Evolutionary conservation across 1,140 invertebrate species (phyloP), one percentile per base, ranked within the genome.

Genomic region (Dolichoris vasculosae): DNA sequence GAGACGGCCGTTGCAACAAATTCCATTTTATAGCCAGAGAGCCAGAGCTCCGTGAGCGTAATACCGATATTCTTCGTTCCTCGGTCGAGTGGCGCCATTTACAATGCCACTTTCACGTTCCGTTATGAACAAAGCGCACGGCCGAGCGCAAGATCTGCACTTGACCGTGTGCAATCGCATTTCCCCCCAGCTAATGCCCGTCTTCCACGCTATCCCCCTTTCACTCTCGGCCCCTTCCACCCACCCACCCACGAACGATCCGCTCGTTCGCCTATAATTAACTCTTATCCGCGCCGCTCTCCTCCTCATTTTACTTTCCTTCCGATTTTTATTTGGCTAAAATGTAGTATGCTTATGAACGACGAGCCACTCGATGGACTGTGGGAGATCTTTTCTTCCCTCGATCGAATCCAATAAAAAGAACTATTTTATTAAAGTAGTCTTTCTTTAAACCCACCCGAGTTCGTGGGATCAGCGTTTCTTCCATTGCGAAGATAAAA

Each of bases 71-170:
- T 32, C 40, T 40, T 32, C 30, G 32, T 67, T 35, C 48, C 23
- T 32, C 51, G 30, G n/a, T 17, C 35, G n/a, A 26, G 40, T 26
- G 40, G 7, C 15, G 59, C 77, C 77, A 81, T 85, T 85, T 80
- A 75, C 83, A 81, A 75, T 85, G 55, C 77, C 77, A 75, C 77
- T 85, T 84, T 85, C 63, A 32, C 59, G 48, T 59, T 38, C 87
- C 88, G 88, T 90, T 90, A 89, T 88, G 88, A 88, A 86, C 88
- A 88, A 85, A 87, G 86, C 76, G 64, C 76, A 67, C 77, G 69
- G 82, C 82, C 69, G 83, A 87, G 67, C 67, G 81, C 86, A 87
- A 86, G 43, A 32, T 59, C 76, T 79, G 76, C 77, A 84, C 59
- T 84, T 84, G 82, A 84, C 59, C 77, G 83, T 13, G 15, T 43